Evolutionary conservation across 2,888 invertebrate species (phyloP), one percentile per base, ranked within the genome.

Genomic region (Eupithecia subumbrata): DNA sequence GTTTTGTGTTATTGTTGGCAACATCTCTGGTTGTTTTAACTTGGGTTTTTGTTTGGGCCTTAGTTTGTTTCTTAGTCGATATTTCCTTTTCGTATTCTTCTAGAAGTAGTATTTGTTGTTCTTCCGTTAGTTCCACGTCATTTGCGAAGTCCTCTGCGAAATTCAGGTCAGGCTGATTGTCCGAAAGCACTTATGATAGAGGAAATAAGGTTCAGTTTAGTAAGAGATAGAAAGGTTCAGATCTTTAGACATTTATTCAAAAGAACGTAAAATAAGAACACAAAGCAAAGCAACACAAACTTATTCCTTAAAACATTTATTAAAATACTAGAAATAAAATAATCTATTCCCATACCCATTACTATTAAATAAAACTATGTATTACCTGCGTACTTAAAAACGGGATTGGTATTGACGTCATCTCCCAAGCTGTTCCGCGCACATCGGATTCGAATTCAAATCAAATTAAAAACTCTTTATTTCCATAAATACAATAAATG

Each of bases 41-140:
- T 56, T 56, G 56, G 0, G n/a, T 56, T 60, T 60, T 60, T 5
- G 25, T 25, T 60, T 25, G 60, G 60, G 25, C 25, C 25, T 90
- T 91, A 37, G 87, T 86, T 74, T 85, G 84, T 82, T 95, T 95
- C 79, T 95, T 94, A 34, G 88, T 87, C 0, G 92, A 86, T 60
- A 95, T 96, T 88, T 97, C 97, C 76, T 94, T 95, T 87, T 97
- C 97, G 87, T 97, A 97, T 85, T 96, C 96, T 84, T 96, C 96
- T 83, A 97, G 89, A 73, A 97, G 92, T 83, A 96, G 90, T 7
- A 93, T 96, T 87, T 97, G 97, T 84, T 97, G 96, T 89, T 97
- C 97, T 89, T 97, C 97, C 7, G 97, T 96, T 73, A 97, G 89
- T 89, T 97, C 96, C 75, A 96, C 95, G 87, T 96, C 95, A 82